These are phyloP conservation scores for Hirtodrosophila histrioides DNA, from an alignment of 2,888 invertebrate genomes.

Conservation along the genomic window DNA sequence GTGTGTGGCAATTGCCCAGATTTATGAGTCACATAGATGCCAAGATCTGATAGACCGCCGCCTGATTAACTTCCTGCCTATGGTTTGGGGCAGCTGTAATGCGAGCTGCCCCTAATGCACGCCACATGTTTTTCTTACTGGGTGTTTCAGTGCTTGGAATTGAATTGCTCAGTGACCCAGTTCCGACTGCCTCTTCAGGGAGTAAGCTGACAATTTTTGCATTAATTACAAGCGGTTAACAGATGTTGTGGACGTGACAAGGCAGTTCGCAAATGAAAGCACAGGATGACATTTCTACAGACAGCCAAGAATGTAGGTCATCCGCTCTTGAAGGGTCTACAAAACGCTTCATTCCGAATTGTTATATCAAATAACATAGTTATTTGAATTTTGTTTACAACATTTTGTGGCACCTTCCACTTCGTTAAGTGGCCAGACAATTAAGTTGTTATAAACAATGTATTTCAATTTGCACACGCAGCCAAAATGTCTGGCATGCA, in stretches of 20 bases:
- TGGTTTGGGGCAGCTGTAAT: slow-evolving; percentile 24
- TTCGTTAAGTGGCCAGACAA: slow-evolving; percentile 34
- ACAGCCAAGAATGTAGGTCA: slow-evolving; percentile 36
- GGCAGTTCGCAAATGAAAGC: slow-evolving; percentile 27
- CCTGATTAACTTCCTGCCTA: slow-evolving; percentile 43
- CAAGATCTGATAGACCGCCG: slow-evolving; percentile 40
- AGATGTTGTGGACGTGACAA: slow-evolving; percentile 41
- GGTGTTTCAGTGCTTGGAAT: slow-evolving; percentile 14
- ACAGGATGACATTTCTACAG: slow-evolving; percentile 9
- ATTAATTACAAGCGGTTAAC: slow-evolving; percentile 56
- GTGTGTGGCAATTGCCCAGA: slow-evolving; percentile 35
- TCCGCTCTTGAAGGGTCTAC: background rate
- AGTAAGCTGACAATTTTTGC: slow-evolving; percentile 51
- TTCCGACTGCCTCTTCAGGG: slow-evolving; percentile 24
- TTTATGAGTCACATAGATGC: slow-evolving; percentile 61
- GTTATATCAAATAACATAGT: background rate
- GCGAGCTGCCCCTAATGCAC: slow-evolving; percentile 4
- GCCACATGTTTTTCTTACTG: slow-evolving; percentile 43
- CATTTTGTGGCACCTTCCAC: slow-evolving; percentile 24
- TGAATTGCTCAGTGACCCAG: slow-evolving; percentile 59
- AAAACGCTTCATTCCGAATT: background rate
- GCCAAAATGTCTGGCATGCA: slow-evolving; percentile 37
- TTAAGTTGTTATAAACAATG: slow-evolving; percentile 48
- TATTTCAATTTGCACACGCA: slow-evolving; percentile 34
- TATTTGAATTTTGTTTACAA: too few species aligned